Base-by-base conservation (phyloP, 53 echinoderm and acorn worm species). In the Actinopyga echinites region DNA sequence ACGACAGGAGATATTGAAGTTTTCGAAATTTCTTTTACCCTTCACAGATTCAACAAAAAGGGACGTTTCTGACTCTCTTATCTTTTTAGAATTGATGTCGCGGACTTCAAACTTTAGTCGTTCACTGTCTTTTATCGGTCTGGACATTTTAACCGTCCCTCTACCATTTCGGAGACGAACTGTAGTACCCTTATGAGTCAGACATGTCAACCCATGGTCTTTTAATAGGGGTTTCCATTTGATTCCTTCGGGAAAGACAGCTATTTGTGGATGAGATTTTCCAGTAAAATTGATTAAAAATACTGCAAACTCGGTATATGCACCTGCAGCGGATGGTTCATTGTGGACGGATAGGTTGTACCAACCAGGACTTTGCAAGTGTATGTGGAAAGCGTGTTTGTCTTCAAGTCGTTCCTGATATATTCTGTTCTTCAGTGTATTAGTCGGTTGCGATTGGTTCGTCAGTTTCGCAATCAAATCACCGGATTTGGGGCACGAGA, bases 151-250 rank as follows among this genome's bases (percentile, higher is more conserved):
- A 2, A 71, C 23, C 12, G 24, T 40, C 1, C 71, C 71, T 23
- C 25, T 42, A 13, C 71, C 71, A 24, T 71, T 71, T 40, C 24
- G n/a, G 20, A 71, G 71, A 26, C 42, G 40, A 8, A 71, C 25
- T 7, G 40, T 23, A 22, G 71, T 42, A 24, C 25, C 44, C n/a
- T 43, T 24, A 40, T 71, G 71, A 10, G 42, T 35, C 13, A 71
- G 42, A 23, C 71, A 71, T 42, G 40, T 71, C 21, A 71, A 10
- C 0, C 6, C 25, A 42, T 44, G 40, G 12, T 71, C 71, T 26
- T 71, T 25, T 71, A 71, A 25, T 5, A 36, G 40, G 20, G 71
- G 71, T 3, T 71, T 71, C 71, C 71, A 71, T 71, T 71, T 71
- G 40, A 71, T 71, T 40, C 71, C 71, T 7, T 71, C 71, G 11